A percentile compares a stretch with the other conserved stretches of the same genome.
These are phyloP conservation scores for Fopius arisanus DNA, from an alignment of 1,140 invertebrate species.

Conservation along the genomic window DNA sequence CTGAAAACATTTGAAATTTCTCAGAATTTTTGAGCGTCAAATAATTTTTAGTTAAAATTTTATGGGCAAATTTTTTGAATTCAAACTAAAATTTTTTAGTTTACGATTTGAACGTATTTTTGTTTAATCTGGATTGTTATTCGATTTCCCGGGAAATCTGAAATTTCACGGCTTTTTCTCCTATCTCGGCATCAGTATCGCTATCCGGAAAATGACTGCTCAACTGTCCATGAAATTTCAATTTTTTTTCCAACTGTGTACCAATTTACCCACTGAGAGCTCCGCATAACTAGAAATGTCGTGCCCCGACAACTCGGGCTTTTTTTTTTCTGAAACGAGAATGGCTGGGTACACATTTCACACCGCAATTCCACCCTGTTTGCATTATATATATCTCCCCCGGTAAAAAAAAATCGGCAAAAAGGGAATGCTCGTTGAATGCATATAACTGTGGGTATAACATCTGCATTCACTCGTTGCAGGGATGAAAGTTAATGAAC, in stretches of 20 bases:
- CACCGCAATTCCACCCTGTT: constrained; percentile 4
- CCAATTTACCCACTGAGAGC: neutral
- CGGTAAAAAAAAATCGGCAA: neutral
- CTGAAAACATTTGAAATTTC: too few species aligned
- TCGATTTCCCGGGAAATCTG: too few species aligned
- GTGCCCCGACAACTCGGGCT: neutral
- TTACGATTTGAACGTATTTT: too few species aligned
- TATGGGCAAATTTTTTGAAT: too few species aligned
- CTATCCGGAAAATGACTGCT: too few species aligned
- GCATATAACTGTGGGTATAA: neutral
- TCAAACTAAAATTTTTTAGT: too few species aligned
- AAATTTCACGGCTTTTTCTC: too few species aligned
- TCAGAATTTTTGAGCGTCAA: too few species aligned
- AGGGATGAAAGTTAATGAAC: constrained; percentile 1
- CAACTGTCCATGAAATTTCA: neutral
- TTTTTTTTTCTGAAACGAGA: neutral
- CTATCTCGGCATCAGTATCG: too few species aligned
- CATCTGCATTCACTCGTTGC: neutral
- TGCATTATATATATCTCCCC: neutral
- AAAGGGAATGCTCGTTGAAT: neutral
- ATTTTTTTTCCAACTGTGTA: neutral
- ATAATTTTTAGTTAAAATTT: too few species aligned
- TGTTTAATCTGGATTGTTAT: too few species aligned
- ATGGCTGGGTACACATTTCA: constrained; percentile 11
- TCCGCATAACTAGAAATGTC: neutral